Percentiles rank a stretch among this genome's conserved stretches.
Conservation (phyloP, 1,140 invertebrate species). For the Charaxes varanes region DNA sequence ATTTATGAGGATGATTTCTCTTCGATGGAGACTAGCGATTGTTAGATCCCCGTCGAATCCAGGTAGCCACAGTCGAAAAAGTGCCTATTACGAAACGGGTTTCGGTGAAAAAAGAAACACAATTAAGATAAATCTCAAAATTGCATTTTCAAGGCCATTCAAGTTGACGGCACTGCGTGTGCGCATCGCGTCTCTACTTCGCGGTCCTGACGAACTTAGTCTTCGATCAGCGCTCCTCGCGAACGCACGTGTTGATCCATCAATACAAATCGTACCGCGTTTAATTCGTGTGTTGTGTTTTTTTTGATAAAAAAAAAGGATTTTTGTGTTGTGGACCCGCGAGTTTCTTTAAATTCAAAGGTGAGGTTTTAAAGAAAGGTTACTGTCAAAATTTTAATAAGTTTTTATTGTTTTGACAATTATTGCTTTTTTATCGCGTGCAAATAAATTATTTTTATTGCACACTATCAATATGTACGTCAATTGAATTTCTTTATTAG, state of each 20-base stretch:
- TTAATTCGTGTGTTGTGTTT: slow-evolving; percentile 17
- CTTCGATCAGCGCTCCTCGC: slow-evolving; percentile 12
- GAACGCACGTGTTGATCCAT: slow-evolving; percentile 6
- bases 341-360: slow-evolving; percentile 16
- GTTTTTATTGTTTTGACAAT: no score
- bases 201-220: slow-evolving; percentile 14
- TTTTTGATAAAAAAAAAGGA: slow-evolving; percentile 7
- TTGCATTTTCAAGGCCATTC: slow-evolving; percentile 47
- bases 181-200: slow-evolving; percentile 21
- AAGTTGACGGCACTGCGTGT: slow-evolving; percentile 23
- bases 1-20: no score
- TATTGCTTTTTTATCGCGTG: no score
- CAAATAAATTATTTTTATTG: no score
- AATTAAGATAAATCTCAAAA: slow-evolving; percentile 49
- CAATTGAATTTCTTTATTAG: no score
- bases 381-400: no score
- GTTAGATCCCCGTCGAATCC: no score
- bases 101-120: slow-evolving; percentile 17
- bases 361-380: no score
- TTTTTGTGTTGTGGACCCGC: slow-evolving; percentile 16
- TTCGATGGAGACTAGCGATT: no score
- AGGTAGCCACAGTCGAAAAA: no score
- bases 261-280: slow-evolving; percentile 6
- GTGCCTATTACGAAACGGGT: no score
- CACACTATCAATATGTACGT: no score